Evolutionary conservation across 2,113 vertebrate genomes (phyloP).

Genomic region (Urocolius indicus): DNA sequence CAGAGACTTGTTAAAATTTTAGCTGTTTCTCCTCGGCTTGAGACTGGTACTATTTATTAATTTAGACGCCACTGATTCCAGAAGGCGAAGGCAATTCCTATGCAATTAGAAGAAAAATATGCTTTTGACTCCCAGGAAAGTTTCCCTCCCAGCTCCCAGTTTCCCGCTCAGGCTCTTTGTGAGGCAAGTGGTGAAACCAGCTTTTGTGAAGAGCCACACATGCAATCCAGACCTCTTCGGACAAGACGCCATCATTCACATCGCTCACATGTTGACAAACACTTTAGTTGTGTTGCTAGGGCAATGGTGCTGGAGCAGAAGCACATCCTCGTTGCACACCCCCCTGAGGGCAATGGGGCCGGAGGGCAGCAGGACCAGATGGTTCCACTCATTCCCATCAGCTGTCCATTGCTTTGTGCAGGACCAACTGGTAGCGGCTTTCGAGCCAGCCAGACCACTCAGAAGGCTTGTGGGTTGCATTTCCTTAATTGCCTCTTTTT

Average conservation of each 20-base stretch:
- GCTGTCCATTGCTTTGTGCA: rapidly evolving
- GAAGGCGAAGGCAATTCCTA: neutral
- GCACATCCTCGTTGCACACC: neutral
- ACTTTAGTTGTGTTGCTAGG: slow-evolving; percentile 41
- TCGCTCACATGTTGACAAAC: slow-evolving; percentile 24
- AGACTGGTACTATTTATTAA: neutral
- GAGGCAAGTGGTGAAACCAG: neutral
- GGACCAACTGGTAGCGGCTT: neutral
- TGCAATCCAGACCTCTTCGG: slow-evolving; percentile 1
- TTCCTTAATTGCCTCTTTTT: neutral
- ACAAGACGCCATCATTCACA: slow-evolving; percentile 22
- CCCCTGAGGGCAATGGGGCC: neutral
- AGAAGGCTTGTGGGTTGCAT: neutral
- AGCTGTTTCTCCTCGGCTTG: neutral
- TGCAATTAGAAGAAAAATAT: slow-evolving; percentile 23
- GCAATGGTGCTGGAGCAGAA: neutral
- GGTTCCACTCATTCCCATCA: slow-evolving; percentile 37
- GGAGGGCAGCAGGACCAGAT: slow-evolving; percentile 18
- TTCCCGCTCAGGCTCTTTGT: slow-evolving; percentile 3
- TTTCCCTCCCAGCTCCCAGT: neutral
- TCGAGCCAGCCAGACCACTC: neutral
- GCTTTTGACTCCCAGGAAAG: slow-evolving; percentile 1
- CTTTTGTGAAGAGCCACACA: slow-evolving; percentile 56
- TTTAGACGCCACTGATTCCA: neutral
- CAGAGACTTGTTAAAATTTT: neutral